Base-by-base conservation (phyloP, 2,113 vertebrate species). In the Cryptomyrus ogoouensis region DNA sequence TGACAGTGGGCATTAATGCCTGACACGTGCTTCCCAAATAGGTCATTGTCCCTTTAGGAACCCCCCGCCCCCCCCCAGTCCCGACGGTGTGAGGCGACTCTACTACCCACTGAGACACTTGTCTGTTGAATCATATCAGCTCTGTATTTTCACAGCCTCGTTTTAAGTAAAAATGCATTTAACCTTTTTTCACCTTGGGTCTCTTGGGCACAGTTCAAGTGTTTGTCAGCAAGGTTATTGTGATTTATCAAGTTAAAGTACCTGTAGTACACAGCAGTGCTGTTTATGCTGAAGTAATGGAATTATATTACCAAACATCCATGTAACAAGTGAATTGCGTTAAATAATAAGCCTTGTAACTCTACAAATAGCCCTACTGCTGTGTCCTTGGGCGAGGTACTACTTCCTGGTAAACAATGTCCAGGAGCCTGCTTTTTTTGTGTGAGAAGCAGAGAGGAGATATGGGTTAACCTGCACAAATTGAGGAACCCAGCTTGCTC, bases 221-320 rank as follows among this genome's bases (percentile, higher is more conserved):
- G 21, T 44, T 83, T 83, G 17, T 83, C 42, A 44, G 77, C 77
- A 44, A 83, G 42, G 77, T 84, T 84, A 84, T 47, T 46, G 39
- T 84, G 44, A 84, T 84, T 47, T 44, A 46, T 44, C 83, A 84
- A 84, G 83, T 84, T 84, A 24, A 47, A 84, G 83, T 84, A 84
- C 19, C 21, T 10, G 19, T 84, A 84, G 35, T n/a, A 46, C 83
- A 84, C 10, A 13, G 24, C 83, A 84, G 80, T 84, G 44, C 44
- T 9, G 83, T 12, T 80, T 80, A 39, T 80, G 74, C 35, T 42
- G 35, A 80, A 80, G 35, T 80, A 80, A 84, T 84, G 42, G 7
- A 44, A 46, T 84, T 46, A 84, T 47, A 44, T 21, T 47, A 46
- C 44, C 17, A 24, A 44, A 84, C 19, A 24, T 44, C 42, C 21